These are phyloP conservation scores for Pseudorectes ferrugineus DNA, from an alignment of 2,113 vertebrate species.

Conservation along the genomic window DNA sequence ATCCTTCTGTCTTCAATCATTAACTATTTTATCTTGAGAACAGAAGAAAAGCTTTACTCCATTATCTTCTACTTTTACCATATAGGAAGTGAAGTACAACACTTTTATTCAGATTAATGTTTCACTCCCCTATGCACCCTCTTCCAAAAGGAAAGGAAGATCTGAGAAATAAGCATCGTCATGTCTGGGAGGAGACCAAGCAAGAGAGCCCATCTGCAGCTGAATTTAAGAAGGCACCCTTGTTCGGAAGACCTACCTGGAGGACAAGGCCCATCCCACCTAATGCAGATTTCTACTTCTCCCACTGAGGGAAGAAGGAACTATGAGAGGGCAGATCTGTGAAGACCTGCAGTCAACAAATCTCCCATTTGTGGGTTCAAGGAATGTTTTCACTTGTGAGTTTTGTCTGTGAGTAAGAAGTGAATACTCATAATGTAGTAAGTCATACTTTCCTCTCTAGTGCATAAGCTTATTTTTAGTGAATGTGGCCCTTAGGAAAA, in stretches of 20 bases:
- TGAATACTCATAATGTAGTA: background rate
- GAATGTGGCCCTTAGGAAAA: slow-evolving; percentile 28
- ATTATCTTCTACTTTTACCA: background rate
- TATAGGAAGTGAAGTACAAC: background rate
- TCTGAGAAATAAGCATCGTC: background rate
- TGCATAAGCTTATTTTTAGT: slow-evolving; percentile 23
- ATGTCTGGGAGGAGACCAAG: background rate
- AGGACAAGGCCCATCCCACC: background rate
- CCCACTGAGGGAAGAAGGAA: background rate
- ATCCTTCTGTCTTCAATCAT: background rate
- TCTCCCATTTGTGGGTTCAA: background rate
- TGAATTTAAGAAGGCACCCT: background rate
- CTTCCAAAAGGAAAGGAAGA: background rate
- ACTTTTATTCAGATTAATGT: background rate
- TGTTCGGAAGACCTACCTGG: background rate
- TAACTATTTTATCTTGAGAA: background rate
- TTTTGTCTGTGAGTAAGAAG: background rate
- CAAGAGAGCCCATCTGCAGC: background rate
- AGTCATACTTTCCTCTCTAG: background rate
- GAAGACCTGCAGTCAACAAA: background rate
- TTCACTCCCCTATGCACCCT: background rate
- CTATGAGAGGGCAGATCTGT: background rate
- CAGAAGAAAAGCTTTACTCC: background rate
- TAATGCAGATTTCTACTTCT: background rate
- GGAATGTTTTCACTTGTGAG: background rate